These are phyloP conservation scores for Acrossocheilus wenchowensis DNA, from an alignment of 2,797 vertebrate genomes.

Conservation along the genomic window DNA sequence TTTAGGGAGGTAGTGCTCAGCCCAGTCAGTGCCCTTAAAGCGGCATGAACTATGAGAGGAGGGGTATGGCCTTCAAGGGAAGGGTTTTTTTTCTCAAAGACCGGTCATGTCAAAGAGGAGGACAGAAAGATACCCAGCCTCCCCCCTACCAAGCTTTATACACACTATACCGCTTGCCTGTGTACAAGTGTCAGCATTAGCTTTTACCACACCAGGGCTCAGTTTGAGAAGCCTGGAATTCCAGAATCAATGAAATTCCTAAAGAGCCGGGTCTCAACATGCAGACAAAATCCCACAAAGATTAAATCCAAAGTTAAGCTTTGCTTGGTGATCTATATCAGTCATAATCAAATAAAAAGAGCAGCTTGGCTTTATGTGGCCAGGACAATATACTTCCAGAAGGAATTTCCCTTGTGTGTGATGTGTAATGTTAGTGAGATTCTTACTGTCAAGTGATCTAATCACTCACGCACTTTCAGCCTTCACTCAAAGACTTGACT, in stretches of 20 bases:
- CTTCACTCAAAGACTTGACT: background rate
- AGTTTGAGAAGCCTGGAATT: conserved; percentile 17
- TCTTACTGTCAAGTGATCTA: background rate
- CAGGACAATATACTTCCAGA: background rate
- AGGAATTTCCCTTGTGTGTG: background rate
- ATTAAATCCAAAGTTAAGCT: conserved; percentile 10
- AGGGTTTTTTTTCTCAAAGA: conserved; percentile 47
- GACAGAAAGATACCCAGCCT: conserved; percentile 44
- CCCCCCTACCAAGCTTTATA: conserved; percentile 38
- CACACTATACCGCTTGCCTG: conserved; percentile 27
- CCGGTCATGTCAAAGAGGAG: conserved; percentile 57
- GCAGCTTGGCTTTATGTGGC: background rate
- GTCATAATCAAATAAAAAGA: background rate
- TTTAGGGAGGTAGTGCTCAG: conserved; percentile 84
- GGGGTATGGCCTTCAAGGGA: conserved; percentile 51
- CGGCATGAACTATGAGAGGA: conserved; percentile 51
- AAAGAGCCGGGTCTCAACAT: conserved; percentile 19
- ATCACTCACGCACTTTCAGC: background rate
- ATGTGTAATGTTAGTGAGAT: background rate
- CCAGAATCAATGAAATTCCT: conserved; percentile 36
- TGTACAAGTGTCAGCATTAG: conserved; percentile 45
- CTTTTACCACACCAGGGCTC: conserved; percentile 25
- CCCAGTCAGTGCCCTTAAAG: conserved; percentile 86
- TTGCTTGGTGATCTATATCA: conserved; percentile 9
- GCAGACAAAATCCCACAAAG: conserved; percentile 8